Evolutionary conservation across 1,140 invertebrate genomes (phyloP).

Genomic region (Cotesia vestalis): DNA sequence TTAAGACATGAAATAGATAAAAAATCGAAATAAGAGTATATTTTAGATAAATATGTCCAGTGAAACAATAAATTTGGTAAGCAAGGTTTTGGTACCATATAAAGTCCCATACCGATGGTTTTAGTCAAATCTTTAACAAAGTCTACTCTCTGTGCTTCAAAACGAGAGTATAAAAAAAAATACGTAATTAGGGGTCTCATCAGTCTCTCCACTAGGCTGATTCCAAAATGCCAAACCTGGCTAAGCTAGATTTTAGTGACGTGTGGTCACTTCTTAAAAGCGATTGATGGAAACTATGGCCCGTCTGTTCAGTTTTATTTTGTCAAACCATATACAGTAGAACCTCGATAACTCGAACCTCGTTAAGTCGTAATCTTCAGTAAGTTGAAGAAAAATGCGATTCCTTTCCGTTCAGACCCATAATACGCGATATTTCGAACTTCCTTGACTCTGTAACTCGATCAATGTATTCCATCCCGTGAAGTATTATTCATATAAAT

Average conservation of each 20-base stretch:
- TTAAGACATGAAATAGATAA: too few species aligned
- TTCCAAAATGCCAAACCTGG: constrained; percentile 11
- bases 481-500: too few species aligned
- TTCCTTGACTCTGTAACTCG: too few species aligned
- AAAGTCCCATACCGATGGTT: background rate
- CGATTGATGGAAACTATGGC: constrained; percentile 18
- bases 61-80: constrained; percentile 26
- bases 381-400: too few species aligned
- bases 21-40: too few species aligned
- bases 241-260: constrained; percentile 14
- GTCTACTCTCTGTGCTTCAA: constrained; percentile 7
- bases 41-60: constrained; percentile 27
- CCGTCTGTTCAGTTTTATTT: background rate
- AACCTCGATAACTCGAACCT: too few species aligned
- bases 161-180: constrained; percentile 26
- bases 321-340: constrained; percentile 23
- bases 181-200: constrained; percentile 22
- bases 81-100: constrained; percentile 11
- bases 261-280: constrained; percentile 17
- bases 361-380: too few species aligned
- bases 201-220: background rate
- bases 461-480: too few species aligned
- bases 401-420: too few species aligned
- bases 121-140: background rate
- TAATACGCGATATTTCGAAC: too few species aligned